These are phyloP conservation scores for Epiperipatus broadwayi DNA, from an alignment of 2,888 invertebrate genomes.

Conservation along the genomic window DNA sequence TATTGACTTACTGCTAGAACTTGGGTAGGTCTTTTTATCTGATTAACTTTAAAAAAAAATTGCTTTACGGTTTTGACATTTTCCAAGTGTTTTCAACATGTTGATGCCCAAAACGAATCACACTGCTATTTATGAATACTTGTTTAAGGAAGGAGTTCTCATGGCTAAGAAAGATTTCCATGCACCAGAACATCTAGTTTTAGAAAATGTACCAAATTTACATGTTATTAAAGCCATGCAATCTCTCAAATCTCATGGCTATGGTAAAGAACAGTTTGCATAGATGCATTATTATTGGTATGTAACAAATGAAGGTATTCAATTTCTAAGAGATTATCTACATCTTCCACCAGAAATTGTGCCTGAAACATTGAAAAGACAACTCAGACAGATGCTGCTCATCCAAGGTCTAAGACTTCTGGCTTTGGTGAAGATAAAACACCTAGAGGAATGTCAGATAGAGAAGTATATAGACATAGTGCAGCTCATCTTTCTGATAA, in stretches of 20 bases:
- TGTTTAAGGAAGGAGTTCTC: slow-evolving; percentile 97
- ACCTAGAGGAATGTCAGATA: too few relatives aligned
- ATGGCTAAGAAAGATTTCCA: slow-evolving; percentile 97
- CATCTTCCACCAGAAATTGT: slow-evolving; percentile 97
- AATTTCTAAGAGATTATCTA: slow-evolving; percentile 79
- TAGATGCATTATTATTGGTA: slow-evolving; percentile 99
- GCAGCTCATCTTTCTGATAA: too few relatives aligned
- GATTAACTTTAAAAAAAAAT: too few relatives aligned
- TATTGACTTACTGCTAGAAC: too few relatives aligned
- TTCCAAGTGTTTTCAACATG: too few relatives aligned
- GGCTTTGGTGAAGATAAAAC: too few relatives aligned
- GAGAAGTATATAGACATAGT: too few relatives aligned
- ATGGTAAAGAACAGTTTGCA: slow-evolving; percentile 97
- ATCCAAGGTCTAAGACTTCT: slow-evolving; percentile 10
- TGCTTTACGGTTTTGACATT: too few relatives aligned
- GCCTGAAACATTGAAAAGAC: slow-evolving; percentile 85
- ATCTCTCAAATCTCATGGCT: slow-evolving; percentile 85
- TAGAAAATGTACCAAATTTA: slow-evolving; percentile 83
- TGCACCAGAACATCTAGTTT: slow-evolving; percentile 88
- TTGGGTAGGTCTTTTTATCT: too few relatives aligned
- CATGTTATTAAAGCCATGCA: slow-evolving; percentile 86
- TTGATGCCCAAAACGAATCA: slow-evolving; percentile 99
- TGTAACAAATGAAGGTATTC: slow-evolving; percentile 93
- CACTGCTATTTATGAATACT: slow-evolving; percentile 85
- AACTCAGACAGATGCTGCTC: too few relatives aligned